Percentiles rank a stretch among this genome's conserved stretches.
Evolutionary conservation across 1,140 invertebrate species (phyloP).

Genomic region (Charaxes varanes): DNA sequence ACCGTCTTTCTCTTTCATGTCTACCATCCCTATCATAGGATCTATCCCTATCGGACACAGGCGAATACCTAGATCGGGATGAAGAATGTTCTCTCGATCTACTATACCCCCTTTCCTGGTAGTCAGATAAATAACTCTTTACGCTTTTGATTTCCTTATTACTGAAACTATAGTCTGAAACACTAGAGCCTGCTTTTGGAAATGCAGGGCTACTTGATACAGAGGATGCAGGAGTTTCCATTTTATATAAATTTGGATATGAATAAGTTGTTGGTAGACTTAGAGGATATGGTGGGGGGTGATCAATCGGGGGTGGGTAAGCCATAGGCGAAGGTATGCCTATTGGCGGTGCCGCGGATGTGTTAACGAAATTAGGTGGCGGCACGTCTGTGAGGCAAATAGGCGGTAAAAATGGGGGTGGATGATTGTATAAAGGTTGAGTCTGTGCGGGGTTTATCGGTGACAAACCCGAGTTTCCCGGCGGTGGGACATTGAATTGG

Average conservation of each 20-base stretch:
- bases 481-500: constrained; percentile 29
- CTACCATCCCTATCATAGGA: constrained; percentile 21
- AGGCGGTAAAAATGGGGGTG: constrained; percentile 15
- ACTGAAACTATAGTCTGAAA: constrained; percentile 3
- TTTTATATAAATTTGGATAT: constrained; percentile 7
- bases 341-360: constrained; percentile 7
- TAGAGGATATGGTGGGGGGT: neutral
- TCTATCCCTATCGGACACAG: constrained; percentile 26
- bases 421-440: constrained; percentile 22
- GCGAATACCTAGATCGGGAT: constrained; percentile 25
- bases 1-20: constrained; percentile 20
- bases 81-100: constrained; percentile 17
- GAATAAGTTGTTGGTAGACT: constrained; percentile 6
- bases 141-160: constrained; percentile 5
- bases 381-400: constrained; percentile 23
- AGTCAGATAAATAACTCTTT: neutral
- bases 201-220: neutral
- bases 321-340: constrained; percentile 8
- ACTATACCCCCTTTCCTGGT: constrained; percentile 8
- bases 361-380: constrained; percentile 9
- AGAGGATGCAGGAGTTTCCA: constrained; percentile 2
- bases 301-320: constrained; percentile 9
- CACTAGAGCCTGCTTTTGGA: constrained; percentile 1
- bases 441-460: constrained; percentile 18
- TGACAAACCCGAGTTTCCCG: constrained; percentile 9